These are phyloP conservation scores for Cantharis nigra DNA, from an alignment of 2,888 invertebrate genomes.

Conservation along the genomic window DNA sequence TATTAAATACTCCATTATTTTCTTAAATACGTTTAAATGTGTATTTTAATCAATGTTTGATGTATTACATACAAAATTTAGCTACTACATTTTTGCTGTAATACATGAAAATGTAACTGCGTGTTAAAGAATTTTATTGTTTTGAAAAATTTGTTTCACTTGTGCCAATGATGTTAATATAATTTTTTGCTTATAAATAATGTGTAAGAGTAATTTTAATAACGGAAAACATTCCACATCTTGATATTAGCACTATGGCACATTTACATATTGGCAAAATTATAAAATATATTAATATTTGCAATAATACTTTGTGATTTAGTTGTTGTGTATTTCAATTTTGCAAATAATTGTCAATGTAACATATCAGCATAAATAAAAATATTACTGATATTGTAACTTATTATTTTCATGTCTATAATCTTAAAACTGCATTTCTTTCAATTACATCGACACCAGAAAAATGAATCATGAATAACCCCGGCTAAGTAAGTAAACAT, in stretches of 20 bases:
- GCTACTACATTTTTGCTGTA: not conserved
- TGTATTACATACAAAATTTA: not conserved
- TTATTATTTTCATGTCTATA: not conserved
- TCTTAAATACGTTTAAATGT: not conserved
- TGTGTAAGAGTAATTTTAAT: conserved; percentile 8
- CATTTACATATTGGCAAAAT: conserved; percentile 31
- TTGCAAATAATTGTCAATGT: conserved; percentile 45
- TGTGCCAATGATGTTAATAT: conserved; percentile 23
- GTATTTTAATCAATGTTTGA: not conserved
- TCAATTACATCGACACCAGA: not conserved
- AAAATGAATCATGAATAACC: no score
- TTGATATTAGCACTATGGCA: conserved; percentile 35
- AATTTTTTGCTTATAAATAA: conserved; percentile 12
- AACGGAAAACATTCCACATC: conserved; percentile 40
- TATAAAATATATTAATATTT: conserved; percentile 34
- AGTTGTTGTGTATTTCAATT: conserved; percentile 36
- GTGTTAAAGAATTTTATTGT: conserved; percentile 2
- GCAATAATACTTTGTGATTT: conserved; percentile 41
- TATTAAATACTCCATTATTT: not conserved
- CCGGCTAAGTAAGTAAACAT: no score
- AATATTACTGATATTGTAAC: conserved; percentile 27
- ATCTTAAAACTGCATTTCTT: not conserved
- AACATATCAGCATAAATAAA: conserved; percentile 46
- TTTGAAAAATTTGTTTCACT: conserved; percentile 14
- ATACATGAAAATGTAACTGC: conserved; percentile 3